Percentiles rank a stretch among this genome's conserved stretches.
These are phyloP conservation scores for Otis tarda DNA, from an alignment of 2,113 vertebrate species.

Conservation along the genomic window DNA sequence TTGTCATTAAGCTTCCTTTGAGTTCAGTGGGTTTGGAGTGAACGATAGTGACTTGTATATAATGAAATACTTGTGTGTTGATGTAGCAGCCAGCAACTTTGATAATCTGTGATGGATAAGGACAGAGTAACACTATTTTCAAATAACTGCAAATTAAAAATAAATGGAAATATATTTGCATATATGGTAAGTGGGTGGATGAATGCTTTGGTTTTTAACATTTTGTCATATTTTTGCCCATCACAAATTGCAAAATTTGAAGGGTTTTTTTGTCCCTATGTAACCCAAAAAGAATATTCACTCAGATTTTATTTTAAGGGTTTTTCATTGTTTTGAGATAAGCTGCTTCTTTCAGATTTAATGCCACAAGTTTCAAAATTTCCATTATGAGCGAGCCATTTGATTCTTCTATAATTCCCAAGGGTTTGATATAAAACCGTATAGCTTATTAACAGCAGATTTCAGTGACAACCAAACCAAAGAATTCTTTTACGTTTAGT, in stretches of 20 bases:
- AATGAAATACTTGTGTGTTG: background rate
- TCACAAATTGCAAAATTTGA: background rate
- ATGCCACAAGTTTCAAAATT: background rate
- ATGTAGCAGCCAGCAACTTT: background rate
- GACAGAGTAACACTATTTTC: background rate
- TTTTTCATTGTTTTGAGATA: background rate
- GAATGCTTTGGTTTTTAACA: background rate
- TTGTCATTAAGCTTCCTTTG: background rate
- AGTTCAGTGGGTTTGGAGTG: background rate
- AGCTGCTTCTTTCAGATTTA: background rate
- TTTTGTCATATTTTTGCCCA: background rate
- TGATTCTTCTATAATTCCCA: background rate
- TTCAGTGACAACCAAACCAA: background rate
- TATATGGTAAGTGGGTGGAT: background rate
- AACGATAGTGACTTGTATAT: background rate
- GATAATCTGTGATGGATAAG: background rate
- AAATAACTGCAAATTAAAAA: background rate
- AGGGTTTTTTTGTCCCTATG: background rate
- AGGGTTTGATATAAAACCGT: background rate
- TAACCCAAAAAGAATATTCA: background rate
- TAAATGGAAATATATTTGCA: background rate
- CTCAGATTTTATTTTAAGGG: background rate
- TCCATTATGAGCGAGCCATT: background rate
- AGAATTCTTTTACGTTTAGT: background rate
- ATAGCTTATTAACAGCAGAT: background rate